phyloP scores from a whole-genome alignment of 2,888 invertebrate genomes.

The Aleiodes leptofemur region DNA sequence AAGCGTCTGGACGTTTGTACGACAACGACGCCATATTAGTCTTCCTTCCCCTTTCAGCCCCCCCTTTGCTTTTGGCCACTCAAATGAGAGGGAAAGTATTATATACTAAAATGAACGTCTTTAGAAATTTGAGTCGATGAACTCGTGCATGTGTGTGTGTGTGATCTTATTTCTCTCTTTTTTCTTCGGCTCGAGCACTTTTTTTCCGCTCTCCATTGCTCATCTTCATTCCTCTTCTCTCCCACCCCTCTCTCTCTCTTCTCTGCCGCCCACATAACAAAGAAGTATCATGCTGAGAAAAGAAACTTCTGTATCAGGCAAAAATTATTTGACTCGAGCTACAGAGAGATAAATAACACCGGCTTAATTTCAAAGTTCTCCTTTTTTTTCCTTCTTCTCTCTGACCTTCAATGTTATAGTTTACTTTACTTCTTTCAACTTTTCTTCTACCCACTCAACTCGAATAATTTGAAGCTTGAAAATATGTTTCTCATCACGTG shows the following conservation, averaged over 20 bases:
- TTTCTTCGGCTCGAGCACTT: slow-evolving; percentile 8
- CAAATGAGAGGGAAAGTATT: slow-evolving; percentile 25
- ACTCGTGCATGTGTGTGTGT: slow-evolving; percentile 16
- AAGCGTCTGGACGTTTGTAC: slow-evolving; percentile 57
- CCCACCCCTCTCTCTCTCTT: background rate
- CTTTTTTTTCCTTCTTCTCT: too few relatives aligned
- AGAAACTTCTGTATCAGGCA: slow-evolving; percentile 19
- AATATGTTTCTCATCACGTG: too few relatives aligned
- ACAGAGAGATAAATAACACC: too few relatives aligned
- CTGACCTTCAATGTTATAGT: too few relatives aligned
- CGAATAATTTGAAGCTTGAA: too few relatives aligned
- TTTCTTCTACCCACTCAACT: too few relatives aligned
- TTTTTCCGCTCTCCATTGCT: slow-evolving; percentile 12
- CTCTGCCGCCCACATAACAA: slow-evolving; percentile 19
- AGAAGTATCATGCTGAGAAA: slow-evolving; percentile 29
- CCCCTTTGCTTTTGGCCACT: slow-evolving; percentile 11
- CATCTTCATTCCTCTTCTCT: background rate
- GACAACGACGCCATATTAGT: slow-evolving; percentile 46
- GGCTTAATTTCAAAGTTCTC: too few relatives aligned
- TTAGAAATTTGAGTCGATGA: slow-evolving; percentile 48
- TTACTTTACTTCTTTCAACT: too few relatives aligned
- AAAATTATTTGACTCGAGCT: background rate
- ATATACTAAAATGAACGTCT: background rate
- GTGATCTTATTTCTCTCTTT: slow-evolving; percentile 34
- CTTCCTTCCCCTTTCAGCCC: background rate